Evolutionary conservation across 2,113 vertebrate species (phyloP), one percentile per base, ranked within the genome.

Genomic region (Galeopterus variegatus): DNA sequence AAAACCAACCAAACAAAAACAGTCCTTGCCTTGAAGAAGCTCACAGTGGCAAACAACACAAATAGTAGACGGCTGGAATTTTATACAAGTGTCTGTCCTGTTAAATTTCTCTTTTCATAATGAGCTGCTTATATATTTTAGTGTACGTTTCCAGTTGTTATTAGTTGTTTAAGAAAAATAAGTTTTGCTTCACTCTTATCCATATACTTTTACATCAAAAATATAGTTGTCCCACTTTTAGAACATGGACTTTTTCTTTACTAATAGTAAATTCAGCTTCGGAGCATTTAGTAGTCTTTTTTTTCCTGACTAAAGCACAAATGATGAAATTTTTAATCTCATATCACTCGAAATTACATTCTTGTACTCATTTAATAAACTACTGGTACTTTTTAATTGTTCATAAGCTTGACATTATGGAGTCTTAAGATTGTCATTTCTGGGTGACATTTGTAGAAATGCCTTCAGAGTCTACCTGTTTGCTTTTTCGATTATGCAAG

Each of bases 341-440:
- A 31, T 88, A 70, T 69, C 76, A 56, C 81, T 94, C 54, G 52
- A 93, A 90, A 76, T 94, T 85, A 58, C 3, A 60, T 67, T 88
- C 67, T 67, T 94, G 14, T 23, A 48, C 69, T 79, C 50, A 81
- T 70, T 70, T 83, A 80, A 72, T 80, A 76, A 52, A 84, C 81
- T 77, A 13, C 54, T 93, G 45, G 31, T 69, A 81, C 64, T 69
- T 83, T 58, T 81, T 10, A 90, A 21, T 67, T 90, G n/a, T 48
- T 96, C 85, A 8, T 83, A 48, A 92, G 18, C 24, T 56, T 89
- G 18, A 75, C 56, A 11, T 84, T 88, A 41, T 76, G 28, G 41
- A 93, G 72, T 75, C 60, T 84, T 93, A 83, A 90, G 84, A 87
- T 67, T 69, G 13, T 88, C 69, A 88, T 85, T 94, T 84, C 70